Base-by-base conservation (phyloP, 2,113 vertebrate genomes). In the Empidonax traillii region DNA sequence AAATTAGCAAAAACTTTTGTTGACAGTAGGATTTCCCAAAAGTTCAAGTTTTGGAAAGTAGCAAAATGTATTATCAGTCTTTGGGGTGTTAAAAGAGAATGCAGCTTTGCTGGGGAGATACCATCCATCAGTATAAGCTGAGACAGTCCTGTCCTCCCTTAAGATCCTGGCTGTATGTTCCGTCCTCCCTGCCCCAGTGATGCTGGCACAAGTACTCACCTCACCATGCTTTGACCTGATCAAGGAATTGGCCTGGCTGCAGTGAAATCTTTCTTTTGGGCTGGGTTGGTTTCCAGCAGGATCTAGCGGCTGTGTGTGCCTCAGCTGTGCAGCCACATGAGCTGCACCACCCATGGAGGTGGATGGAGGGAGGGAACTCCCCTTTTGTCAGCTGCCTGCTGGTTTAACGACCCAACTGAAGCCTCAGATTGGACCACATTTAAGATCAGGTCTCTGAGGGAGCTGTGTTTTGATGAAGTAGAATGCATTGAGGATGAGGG, bases 171-270 rank as follows among this genome's bases (percentile, higher is more conserved):
- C 53, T 44, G 5, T 11, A 30, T 1, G 9, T 31, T 8, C 9
- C 6, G 10, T n/a, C 17, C 20, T 79, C 59, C 51, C 51, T 44
- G 28, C 16, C 31, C 27, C 0, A 0, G 21, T 43, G 71, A 56
- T 44, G n/a, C 27, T 47, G 27, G 37, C 28, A 25, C 1, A 3
- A 69, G 49, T 3, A 7, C 55, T 58, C 6, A 0, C 41, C 37
- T 66, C 17, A 39, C 58, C 14, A 14, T 5, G 17, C 41, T 76
- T 44, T 11, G 55, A 24, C 30, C 63, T 61, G 37, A 71, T 5
- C 52, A 58, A 44, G 24, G n/a, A 86, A 53, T 68, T 14, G 43
- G 46, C 21, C 28, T 20, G 39, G 47, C 53, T 43, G 43, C 16
- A 86, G 7, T 3, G 0, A 61, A 80, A 49, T 8, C 55, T 72